phyloP scores from a whole-genome alignment of 2,113 vertebrate species.

The Ammodytes dubius region DNA sequence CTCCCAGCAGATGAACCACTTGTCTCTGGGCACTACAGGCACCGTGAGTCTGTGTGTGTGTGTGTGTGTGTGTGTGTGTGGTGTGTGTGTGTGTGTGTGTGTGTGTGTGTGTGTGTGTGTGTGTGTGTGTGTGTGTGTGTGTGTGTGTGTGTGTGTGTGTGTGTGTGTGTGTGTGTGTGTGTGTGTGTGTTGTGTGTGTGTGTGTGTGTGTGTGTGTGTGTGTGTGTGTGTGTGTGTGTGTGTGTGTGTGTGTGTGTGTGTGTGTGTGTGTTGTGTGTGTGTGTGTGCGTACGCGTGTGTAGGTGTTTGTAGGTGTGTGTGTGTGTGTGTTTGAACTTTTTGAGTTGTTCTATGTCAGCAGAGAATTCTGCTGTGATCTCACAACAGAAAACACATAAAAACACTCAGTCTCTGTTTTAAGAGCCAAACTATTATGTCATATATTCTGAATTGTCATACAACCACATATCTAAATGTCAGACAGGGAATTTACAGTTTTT shows the following conservation, averaged over 20 bases:
- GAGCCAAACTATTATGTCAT: neutral
- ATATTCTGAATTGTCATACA: neutral
- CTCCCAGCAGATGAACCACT: constrained; percentile 98
- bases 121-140: constrained; percentile 82
- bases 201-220: constrained; percentile 58
- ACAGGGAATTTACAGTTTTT: too few relatives aligned
- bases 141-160: neutral
- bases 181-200: constrained; percentile 55
- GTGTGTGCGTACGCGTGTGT: neutral
- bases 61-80: neutral
- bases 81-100: constrained; percentile 80
- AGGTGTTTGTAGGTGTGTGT: neutral
- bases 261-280: constrained; percentile 79
- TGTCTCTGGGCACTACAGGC: constrained; percentile 97
- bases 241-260: constrained; percentile 55
- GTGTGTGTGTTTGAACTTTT: constrained; percentile 2
- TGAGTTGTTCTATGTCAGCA: neutral
- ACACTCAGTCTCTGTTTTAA: neutral
- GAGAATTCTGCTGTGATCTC: neutral
- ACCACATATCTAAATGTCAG: neutral
- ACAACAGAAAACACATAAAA: neutral
- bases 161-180: constrained; percentile 82
- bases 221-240: constrained; percentile 82
- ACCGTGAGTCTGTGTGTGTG: constrained; percentile 86
- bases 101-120: constrained; percentile 54